These are phyloP conservation scores for Euzophera pinguis DNA, from an alignment of 2,888 invertebrate species.

Conservation along the genomic window DNA sequence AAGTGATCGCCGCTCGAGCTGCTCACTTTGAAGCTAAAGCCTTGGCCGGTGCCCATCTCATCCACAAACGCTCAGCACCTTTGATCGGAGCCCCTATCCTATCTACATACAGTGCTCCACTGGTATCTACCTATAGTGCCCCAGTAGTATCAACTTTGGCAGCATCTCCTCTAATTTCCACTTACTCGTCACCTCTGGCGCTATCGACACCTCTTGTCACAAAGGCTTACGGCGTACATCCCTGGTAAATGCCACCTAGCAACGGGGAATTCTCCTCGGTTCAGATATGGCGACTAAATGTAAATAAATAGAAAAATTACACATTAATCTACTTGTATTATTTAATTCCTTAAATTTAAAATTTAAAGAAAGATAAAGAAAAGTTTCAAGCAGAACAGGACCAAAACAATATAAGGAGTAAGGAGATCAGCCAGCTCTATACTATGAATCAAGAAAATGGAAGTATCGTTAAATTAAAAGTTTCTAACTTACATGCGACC, in stretches of 20 bases:
- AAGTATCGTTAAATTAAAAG: no score
- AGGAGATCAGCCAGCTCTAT: no score
- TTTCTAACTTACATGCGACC: no score
- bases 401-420: no score
- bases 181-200: slow-evolving; percentile 44
- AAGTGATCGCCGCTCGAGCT: slow-evolving; percentile 61
- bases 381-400: no score
- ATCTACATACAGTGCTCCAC: slow-evolving; percentile 38
- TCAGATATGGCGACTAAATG: slow-evolving; percentile 51
- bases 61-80: slow-evolving; percentile 61
- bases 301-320: slow-evolving; percentile 42
- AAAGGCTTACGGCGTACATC: slow-evolving; percentile 56
- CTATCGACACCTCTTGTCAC: slow-evolving; percentile 44
- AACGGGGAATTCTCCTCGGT: slow-evolving; percentile 47
- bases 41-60: slow-evolving; percentile 50
- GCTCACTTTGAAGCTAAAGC: slow-evolving; percentile 65
- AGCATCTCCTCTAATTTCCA: slow-evolving; percentile 32
- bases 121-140: slow-evolving; percentile 41
- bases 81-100: slow-evolving; percentile 41
- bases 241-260: slow-evolving; percentile 54
- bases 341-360: not conserved
- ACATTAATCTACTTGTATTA: not conserved
- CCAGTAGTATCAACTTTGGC: slow-evolving; percentile 47
- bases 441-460: no score
- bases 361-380: no score